Base-by-base conservation (phyloP, 2,888 invertebrate species). In the Cephalotes varians region DNA sequence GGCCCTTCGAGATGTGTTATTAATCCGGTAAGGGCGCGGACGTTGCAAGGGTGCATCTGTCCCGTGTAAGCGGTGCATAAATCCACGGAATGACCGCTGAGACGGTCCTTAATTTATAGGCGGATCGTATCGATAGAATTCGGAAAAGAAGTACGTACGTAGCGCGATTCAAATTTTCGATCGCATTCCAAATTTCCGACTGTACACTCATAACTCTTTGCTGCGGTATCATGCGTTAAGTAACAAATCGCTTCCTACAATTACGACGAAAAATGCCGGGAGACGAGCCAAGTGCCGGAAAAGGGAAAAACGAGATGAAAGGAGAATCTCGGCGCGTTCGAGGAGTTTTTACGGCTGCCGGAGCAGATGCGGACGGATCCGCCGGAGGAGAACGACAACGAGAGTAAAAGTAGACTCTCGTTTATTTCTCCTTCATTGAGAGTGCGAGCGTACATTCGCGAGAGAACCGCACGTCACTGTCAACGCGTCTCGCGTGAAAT, bases 31-130 rank as follows among this genome's bases (percentile, higher is more conserved):
- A 49, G 31, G 69, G 72, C 58, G 28, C 37, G 54, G 34, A 12
- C 56, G 10, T 65, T 34, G 74, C 81, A 81, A 84, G 49, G 49
- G 60, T 79, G 49, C 90, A 90, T 87, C 90, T 90, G 90, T 85
- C 87, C 64, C 81, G 83, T 81, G 81, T 83, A 86, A 90, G 87
- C 82, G 82, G 44, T 40, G 56, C 82, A 87, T 90, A 90, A 90
- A 90, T 90, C 82, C 69, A 69, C 15, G 65, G 34, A 15, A 10
- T 51, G 65, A 81, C 60, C 28, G 40, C 15, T 81, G 44, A 51
- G 60, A 56, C 47, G 49, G 6, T 2, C 49, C 12, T 54, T 37
- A 71, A 71, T 71, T 37, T 71, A 25, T 47, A 12, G n/a, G 5
- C 25, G 25, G 4, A 31, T 40, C 31, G 31, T 9, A 44, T 31